phyloP scores from a whole-genome alignment of 2,888 invertebrate genomes.

The Sarcophaga caerulescens region DNA sequence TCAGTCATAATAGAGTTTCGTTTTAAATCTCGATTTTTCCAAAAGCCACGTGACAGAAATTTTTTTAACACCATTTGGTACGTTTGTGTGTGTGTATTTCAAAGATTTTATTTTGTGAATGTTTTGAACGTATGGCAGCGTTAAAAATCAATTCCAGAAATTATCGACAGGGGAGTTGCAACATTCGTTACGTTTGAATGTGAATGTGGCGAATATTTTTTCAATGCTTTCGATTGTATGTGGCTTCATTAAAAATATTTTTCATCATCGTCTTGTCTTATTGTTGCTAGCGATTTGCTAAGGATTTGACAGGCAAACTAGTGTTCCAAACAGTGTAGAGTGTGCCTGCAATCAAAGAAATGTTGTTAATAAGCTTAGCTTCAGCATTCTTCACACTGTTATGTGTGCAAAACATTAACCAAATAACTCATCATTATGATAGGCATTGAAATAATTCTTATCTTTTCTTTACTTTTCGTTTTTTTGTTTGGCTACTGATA shows the following conservation, averaged over 20 bases:
- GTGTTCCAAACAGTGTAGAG: not conserved
- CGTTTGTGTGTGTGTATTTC: too few species aligned
- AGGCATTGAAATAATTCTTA: conserved; percentile 21
- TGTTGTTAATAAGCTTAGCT: conserved; percentile 67
- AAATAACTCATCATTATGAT: conserved; percentile 6
- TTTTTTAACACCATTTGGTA: conserved; percentile 43
- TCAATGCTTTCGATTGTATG: not conserved
- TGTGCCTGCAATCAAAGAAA: conserved; percentile 62
- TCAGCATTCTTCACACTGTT: conserved; percentile 42
- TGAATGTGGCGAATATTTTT: not conserved
- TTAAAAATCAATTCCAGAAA: conserved; percentile 64
- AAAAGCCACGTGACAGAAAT: conserved; percentile 63
- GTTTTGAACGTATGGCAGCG: conserved; percentile 45
- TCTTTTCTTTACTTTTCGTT: conserved; percentile 10
- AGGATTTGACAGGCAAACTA: conserved; percentile 33
- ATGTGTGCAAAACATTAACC: conserved; percentile 37
- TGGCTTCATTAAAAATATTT: conserved; percentile 56
- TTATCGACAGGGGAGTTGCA: conserved; percentile 61
- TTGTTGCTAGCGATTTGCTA: conserved; percentile 64
- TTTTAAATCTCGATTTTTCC: conserved; percentile 22
- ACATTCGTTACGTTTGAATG: conserved; percentile 49
- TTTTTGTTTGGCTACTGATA: conserved; percentile 13
- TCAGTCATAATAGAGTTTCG: not conserved
- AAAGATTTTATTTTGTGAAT: conserved; percentile 32
- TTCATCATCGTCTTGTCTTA: not conserved